Base-by-base conservation (phyloP, 1,140 invertebrate genomes). In the Elymnias hypermnestra region DNA sequence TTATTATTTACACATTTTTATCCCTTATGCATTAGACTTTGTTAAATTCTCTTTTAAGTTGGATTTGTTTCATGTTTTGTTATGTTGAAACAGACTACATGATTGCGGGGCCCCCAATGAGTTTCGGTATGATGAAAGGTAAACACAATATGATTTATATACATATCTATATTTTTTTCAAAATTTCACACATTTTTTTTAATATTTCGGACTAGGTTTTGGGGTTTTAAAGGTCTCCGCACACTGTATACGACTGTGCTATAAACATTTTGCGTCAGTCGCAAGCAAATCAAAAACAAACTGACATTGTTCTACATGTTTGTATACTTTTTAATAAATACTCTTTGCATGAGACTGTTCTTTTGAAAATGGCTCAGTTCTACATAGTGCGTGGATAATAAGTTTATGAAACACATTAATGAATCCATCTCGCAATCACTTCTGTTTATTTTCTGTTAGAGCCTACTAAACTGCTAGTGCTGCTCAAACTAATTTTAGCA, bases 111-210 rank as follows among this genome's bases (percentile, higher is more conserved):
- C 87, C 88, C 83, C 90, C 91, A 86, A 89, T 91, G 89, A 90
- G 90, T 87, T 92, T 91, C 90, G 91, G 91, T 89, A 92, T 92
- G 87, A 89, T 92, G 79, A 92, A 92, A 92, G 91, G 91, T 92
- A 91, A 91, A 70, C 57, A 57, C 68, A 7, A 77, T 68, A 57
- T 69, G 69, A 71, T 59, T 65, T 69, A 64, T 42, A 62, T 64
- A 36, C 33, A 15, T 33, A 8, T 60, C 14, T 14, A 53, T 65
- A 53, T 60, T 66, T 66, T 79, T 51, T 72, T 79, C 71, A 68
- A 86, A 84, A 79, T 76, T 64, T 72, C 60, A 73, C 62, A 66
- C 63, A 57, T 55, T 66, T 65, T 70, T 21, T 21, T 21, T 21
- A n/a, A n/a, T n/a, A n/a, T n/a, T 21, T 53, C 70, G 65, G 67